Evolutionary conservation across 2,888 invertebrate species (phyloP).

Genomic region (Rhagonycha lutea): DNA sequence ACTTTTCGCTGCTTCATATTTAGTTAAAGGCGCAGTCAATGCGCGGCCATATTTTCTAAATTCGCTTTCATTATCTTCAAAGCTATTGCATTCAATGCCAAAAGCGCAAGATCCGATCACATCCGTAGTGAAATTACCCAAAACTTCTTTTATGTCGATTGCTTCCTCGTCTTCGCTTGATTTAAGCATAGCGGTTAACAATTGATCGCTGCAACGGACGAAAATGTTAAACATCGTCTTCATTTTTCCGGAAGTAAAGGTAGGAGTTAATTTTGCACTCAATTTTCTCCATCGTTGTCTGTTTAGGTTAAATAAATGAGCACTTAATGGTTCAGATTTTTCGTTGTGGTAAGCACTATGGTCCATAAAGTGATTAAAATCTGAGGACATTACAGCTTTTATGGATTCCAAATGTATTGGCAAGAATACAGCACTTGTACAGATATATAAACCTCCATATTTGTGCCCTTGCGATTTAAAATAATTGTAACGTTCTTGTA

Average conservation of each 20-base stretch:
- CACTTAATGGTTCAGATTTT: conserved; percentile 60
- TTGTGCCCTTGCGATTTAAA: conserved; percentile 12
- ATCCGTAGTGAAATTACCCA: conserved; percentile 57
- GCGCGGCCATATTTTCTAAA: conserved; percentile 43
- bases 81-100: conserved; percentile 60
- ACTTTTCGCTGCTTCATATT: conserved; percentile 41
- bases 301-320: conserved; percentile 59
- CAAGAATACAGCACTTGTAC: conserved; percentile 25
- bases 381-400: conserved; percentile 58
- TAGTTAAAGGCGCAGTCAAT: conserved; percentile 20
- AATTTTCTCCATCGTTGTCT: conserved; percentile 64
- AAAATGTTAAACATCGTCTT: conserved; percentile 65
- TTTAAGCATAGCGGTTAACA: conserved; percentile 52
- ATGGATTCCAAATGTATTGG: conserved; percentile 29
- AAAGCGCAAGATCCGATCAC: conserved; percentile 61
- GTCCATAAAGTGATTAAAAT: conserved; percentile 64
- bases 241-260: conserved; percentile 67
- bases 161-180: conserved; percentile 33
- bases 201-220: conserved; percentile 58
- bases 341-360: conserved; percentile 63
- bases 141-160: conserved; percentile 54
- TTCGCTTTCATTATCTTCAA: conserved; percentile 56
- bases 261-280: conserved; percentile 63
- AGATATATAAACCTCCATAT: conserved; percentile 26
- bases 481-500: conserved; percentile 14